Evolutionary conservation across 1,140 invertebrate genomes (phyloP), one percentile per base, ranked within the genome.

Genomic region (Euura saliciscinereae): DNA sequence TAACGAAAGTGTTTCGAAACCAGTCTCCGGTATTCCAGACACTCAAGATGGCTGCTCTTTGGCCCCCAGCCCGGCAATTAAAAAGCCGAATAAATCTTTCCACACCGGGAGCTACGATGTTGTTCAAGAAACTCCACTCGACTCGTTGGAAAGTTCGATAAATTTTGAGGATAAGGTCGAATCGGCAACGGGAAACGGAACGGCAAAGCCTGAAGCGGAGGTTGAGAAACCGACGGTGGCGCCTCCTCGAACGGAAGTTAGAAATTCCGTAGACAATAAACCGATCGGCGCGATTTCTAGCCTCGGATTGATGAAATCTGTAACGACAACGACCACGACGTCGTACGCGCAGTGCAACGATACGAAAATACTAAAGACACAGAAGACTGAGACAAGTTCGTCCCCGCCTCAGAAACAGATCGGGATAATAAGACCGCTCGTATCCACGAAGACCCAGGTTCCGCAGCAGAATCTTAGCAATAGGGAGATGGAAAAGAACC

Each of bases 401-500:
- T 80, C 83, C 1, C 84, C 85, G 0, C 84, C 85, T 75, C 77
- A 88, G 73, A 89, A 90, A 76, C 89, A 90, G 77, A 88, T 92
- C 45, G 91, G 91, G 6, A 89, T 92, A 2, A 92, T 91, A 71
- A 78, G 90, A 72, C 91, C 91, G 0, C 83, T 91, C 44, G 88
- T 91, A 0, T 87, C 89, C 2, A 88, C 88, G 0, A 88, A 87
- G 68, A 82, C 84, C 4, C 83, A 84, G 68, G 74, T 80, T 59
- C 80, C 83, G 3, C 86, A 86, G 59, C 85, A 88, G 69, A 85
- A 83, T 77, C 77, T 92, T 44, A 92, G 91, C 46, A 89, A 89
- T 68, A 83, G 91, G 45, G 92, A 93, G 82, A 89, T 92, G 42
- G 92, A 93, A 78, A 93, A 93, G 82, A 93, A 94, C 83, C 84